Evolutionary conservation across 1,140 invertebrate genomes (phyloP).

Genomic region (Drosophila busckii): DNA sequence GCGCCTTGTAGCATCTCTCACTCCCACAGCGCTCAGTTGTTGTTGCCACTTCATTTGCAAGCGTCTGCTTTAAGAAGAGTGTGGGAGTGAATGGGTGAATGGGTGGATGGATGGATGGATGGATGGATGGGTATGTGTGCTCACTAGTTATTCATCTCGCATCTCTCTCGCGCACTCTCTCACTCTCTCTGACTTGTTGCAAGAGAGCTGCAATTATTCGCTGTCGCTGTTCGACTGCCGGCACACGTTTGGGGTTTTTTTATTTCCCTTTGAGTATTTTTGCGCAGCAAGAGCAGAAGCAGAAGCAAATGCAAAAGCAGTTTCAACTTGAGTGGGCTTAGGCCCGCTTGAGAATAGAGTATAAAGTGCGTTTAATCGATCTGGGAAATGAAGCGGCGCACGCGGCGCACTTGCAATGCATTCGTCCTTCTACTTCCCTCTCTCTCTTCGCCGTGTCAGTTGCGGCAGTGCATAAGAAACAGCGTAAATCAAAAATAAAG

Average conservation of each 20-base stretch:
- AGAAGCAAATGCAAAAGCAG: constrained; percentile 15
- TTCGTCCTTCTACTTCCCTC: neutral
- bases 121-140: constrained; percentile 3
- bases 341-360: constrained; percentile 41
- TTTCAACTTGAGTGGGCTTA: constrained; percentile 13
- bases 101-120: too few relatives aligned
- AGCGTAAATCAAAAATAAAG: constrained; percentile 27
- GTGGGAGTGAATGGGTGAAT: neutral
- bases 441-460: constrained; percentile 5
- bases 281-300: constrained; percentile 24
- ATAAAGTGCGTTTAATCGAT: constrained; percentile 58
- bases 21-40: neutral
- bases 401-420: constrained; percentile 1
- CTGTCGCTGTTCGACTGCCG: constrained; percentile 42
- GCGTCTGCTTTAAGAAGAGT: constrained; percentile 2
- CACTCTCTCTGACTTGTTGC: too few relatives aligned
- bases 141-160: constrained; percentile 20
- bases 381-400: constrained; percentile 35
- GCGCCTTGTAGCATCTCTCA: constrained; percentile 5
- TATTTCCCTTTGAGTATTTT: constrained; percentile 17
- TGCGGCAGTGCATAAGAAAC: constrained; percentile 30
- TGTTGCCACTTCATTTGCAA: constrained; percentile 54
- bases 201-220: constrained; percentile 1
- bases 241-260: constrained; percentile 31
- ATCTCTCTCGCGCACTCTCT: constrained; percentile 3